Evolutionary conservation across 2,888 invertebrate genomes (phyloP), one percentile per base, ranked within the genome.

Genomic region (Phengaris arion): DNA sequence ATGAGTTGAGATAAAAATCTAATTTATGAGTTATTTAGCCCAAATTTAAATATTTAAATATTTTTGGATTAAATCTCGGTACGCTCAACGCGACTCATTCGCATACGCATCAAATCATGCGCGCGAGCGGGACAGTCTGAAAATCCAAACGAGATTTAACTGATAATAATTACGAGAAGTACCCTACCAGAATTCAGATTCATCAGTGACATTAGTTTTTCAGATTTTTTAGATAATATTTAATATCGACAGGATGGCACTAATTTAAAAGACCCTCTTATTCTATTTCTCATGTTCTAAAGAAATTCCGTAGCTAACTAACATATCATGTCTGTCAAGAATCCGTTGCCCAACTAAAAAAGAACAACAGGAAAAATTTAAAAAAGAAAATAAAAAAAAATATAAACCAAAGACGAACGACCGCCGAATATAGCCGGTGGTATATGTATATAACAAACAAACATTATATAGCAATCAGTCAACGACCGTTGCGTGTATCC

Each of bases 401-500:
- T 35, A 35, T 3, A 45, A 52, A 22, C 3, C 6, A 72, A 64
- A 74, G 48, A 51, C 22, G 22, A 74, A 74, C 68, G 52, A 69
- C 22, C 54, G 73, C 48, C 45, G 54, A 54, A 35, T 72, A 76
- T 55, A 69, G 70, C 77, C 68, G 55, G 68, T 45, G 74, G 73
- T 57, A 74, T 54, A 68, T 77, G 68, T 57, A 74, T 59, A 70
- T 77, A 74, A 75, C 75, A 74, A 74, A 75, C 75, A 74, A 76
- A 57, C n/a, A 57, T 46, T 64, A 75, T 57, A 70, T 75, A 74
- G 69, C 76, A 76, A 78, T 79, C 78, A 77, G 75, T 76, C 77
- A 79, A 76, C 76, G 75, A 74, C 78, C 75, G 78, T 76, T 78
- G 79, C 79, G 77, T 79, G 79, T 76, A 78, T 77, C 74, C 74